Evolutionary conservation across 2,113 vertebrate species (phyloP).

Genomic region (Microcebus lehilahytsara): DNA sequence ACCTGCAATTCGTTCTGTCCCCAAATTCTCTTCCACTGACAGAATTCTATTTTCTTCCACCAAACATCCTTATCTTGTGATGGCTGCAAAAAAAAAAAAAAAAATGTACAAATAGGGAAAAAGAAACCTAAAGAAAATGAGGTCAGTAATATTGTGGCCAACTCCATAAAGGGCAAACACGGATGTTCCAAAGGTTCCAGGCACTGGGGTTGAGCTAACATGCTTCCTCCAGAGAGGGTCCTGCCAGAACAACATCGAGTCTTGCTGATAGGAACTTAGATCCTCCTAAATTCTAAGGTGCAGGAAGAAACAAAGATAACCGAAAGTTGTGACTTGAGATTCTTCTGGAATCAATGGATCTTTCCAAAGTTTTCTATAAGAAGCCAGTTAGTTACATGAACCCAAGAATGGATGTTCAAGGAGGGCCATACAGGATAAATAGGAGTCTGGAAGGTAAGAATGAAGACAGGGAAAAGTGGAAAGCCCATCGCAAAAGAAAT

Average conservation of each 20-base stretch:
- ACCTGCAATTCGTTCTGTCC: background rate
- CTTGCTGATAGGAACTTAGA: background rate
- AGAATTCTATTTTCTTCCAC: background rate
- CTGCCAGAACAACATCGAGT: fast-evolving
- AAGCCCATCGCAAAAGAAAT: background rate
- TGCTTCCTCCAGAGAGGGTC: background rate
- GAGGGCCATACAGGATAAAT: background rate
- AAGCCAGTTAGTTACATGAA: background rate
- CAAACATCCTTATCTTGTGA: background rate
- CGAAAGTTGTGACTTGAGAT: background rate
- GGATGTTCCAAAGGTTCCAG: background rate
- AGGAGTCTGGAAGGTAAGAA: background rate
- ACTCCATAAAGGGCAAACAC: background rate
- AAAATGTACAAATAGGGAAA: background rate
- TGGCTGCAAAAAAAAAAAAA: background rate
- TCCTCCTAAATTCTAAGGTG: background rate
- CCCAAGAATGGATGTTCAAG: background rate
- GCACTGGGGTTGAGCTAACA: background rate
- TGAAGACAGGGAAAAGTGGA: background rate
- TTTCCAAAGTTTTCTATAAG: background rate
- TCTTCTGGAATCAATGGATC: background rate
- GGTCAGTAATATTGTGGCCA: background rate
- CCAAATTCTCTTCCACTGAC: background rate
- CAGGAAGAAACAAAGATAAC: background rate
- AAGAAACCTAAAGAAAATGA: background rate